Conservation (phyloP, 30 jellyfish, hydroid and myxozoan genomes). For the Aurelia sp. region DNA sequence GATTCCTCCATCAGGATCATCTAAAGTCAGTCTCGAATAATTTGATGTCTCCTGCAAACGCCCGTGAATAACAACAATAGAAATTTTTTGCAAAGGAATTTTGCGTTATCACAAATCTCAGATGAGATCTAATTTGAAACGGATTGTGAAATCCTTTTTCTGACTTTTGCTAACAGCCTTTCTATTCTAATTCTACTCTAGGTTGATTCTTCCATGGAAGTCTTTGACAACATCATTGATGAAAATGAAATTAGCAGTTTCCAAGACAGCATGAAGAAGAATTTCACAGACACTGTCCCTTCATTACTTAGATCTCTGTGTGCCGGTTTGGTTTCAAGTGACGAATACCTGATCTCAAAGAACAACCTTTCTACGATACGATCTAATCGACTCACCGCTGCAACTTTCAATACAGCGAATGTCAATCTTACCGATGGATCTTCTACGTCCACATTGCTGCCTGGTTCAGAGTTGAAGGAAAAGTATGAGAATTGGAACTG, state of each 20-base stretch:
- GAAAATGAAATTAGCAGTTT: slow-evolving; percentile 26
- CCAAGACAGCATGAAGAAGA: slow-evolving; percentile 37
- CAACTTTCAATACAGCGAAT: slow-evolving; percentile 20
- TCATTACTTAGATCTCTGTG: slow-evolving; percentile 57
- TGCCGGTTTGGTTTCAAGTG: slow-evolving; percentile 25
- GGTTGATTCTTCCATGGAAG: slow-evolving; percentile 63
- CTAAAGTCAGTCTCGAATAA: too few species aligned
- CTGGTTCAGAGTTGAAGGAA: slow-evolving; percentile 24
- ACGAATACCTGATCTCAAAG: slow-evolving; percentile 29
- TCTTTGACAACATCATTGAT: slow-evolving; percentile 55
- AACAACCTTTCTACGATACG: slow-evolving; percentile 59
- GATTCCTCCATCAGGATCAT: too few species aligned
- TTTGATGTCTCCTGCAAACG: too few species aligned
- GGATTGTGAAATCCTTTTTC: too few species aligned
- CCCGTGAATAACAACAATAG: too few species aligned
- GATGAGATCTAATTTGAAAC: too few species aligned
- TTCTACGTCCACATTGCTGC: slow-evolving; percentile 22
- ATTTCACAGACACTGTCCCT: slow-evolving; percentile 58
- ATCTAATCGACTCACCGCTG: slow-evolving; percentile 44
- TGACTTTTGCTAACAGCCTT: too few species aligned
- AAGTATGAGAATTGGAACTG: slow-evolving; percentile 66
- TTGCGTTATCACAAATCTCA: too few species aligned
- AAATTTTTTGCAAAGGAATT: too few species aligned
- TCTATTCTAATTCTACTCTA: not conserved
- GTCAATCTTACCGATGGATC: slow-evolving; percentile 24